Conservation (phyloP, 2,888 invertebrate genomes). For the Criorhina ranunculi region DNA sequence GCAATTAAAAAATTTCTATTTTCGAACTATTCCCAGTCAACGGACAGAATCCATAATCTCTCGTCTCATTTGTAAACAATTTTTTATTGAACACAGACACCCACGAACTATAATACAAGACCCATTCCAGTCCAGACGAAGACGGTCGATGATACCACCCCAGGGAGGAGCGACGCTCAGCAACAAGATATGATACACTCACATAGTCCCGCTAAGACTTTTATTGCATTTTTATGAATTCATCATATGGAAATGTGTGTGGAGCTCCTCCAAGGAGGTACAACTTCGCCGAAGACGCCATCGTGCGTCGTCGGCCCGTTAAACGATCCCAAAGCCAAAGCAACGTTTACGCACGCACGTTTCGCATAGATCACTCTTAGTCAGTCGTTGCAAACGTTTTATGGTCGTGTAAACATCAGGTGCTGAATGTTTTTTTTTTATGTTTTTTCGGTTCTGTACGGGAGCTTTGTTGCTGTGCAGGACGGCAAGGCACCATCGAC, state of each 20-base stretch:
- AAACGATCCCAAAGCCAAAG: neutral
- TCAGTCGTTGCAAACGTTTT: neutral
- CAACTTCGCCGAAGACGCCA: neutral
- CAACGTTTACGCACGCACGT: slow-evolving; percentile 19
- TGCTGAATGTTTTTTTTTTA: slow-evolving; percentile 21
- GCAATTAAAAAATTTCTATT: slow-evolving; percentile 2
- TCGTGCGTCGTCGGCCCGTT: too few relatives aligned
- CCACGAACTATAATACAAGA: neutral
- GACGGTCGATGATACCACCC: neutral
- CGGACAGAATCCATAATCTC: slow-evolving; percentile 39
- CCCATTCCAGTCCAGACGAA: slow-evolving; percentile 3
- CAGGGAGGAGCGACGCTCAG: slow-evolving; percentile 1
- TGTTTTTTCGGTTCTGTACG: neutral
- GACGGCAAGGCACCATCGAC: neutral
- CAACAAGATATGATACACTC: neutral
- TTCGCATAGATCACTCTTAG: slow-evolving; percentile 13
- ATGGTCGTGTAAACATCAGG: slow-evolving; percentile 58
- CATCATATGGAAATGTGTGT: slow-evolving; percentile 43
- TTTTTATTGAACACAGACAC: slow-evolving; percentile 11
- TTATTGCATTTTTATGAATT: slow-evolving; percentile 58
- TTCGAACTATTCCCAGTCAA: neutral
- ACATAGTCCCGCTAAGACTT: slow-evolving; percentile 36
- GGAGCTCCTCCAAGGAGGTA: neutral
- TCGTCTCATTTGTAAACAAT: slow-evolving; percentile 46
- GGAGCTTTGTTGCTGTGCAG: too few relatives aligned